These are phyloP conservation scores for Baccha elongata DNA, from an alignment of 2,888 invertebrate species.

Conservation along the genomic window DNA sequence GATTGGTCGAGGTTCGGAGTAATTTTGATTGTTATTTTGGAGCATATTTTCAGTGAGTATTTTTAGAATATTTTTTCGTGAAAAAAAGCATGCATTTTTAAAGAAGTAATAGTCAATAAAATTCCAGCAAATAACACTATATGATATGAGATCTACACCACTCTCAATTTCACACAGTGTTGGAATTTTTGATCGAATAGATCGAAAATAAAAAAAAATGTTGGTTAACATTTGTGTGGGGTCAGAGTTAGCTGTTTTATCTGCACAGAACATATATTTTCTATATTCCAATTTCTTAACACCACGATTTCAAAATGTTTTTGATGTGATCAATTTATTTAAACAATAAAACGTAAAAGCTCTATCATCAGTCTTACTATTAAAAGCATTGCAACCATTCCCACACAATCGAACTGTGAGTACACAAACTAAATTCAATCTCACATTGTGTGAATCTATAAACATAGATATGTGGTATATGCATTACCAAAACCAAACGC, in stretches of 20 bases:
- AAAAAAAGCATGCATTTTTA: background rate
- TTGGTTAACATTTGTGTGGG: conserved; percentile 19
- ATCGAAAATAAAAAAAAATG: background rate
- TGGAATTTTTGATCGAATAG: background rate
- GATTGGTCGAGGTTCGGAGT: background rate
- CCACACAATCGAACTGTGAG: conserved; percentile 17
- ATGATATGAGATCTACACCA: too few species aligned
- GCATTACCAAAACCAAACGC: background rate
- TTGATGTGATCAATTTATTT: background rate
- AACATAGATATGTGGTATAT: background rate
- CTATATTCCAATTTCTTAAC: background rate
- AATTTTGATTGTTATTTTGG: background rate
- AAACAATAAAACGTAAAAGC: background rate
- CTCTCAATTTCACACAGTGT: too few species aligned
- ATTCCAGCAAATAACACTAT: too few species aligned
- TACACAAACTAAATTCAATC: background rate
- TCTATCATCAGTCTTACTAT: conserved; percentile 14
- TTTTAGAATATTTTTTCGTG: background rate
- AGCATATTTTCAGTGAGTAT: background rate
- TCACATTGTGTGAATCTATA: background rate
- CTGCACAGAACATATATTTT: background rate
- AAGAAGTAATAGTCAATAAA: too few species aligned
- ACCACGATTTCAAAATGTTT: background rate
- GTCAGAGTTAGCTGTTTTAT: conserved; percentile 14
- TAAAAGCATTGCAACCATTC: conserved; percentile 15